These are phyloP conservation scores for Drosophila micromelanica DNA, from an alignment of 1,140 invertebrate genomes.

Conservation along the genomic window DNA sequence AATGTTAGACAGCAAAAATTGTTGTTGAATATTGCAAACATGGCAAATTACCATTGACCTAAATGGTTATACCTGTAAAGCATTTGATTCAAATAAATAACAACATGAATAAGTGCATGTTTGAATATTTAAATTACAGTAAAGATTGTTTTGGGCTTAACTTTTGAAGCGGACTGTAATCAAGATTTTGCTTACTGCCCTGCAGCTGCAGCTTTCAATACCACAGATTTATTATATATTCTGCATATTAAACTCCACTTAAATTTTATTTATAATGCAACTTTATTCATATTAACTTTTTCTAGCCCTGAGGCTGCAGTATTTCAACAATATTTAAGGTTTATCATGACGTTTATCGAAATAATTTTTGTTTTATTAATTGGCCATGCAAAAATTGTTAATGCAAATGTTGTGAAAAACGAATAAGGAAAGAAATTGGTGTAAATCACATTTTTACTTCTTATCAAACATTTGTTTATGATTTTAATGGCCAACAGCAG, in stretches of 20 bases:
- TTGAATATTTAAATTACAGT: not conserved
- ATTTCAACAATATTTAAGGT: constrained; percentile 26
- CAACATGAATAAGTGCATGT: not conserved
- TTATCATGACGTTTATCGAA: not conserved
- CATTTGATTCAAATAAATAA: not conserved
- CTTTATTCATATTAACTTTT: constrained; percentile 18
- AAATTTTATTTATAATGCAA: constrained; percentile 6
- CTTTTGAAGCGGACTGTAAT: not conserved
- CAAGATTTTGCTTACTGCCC: constrained; percentile 6
- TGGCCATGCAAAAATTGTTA: constrained; percentile 3
- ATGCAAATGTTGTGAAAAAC: constrained; percentile 11
- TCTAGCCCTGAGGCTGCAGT: not conserved
- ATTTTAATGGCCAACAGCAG: constrained; percentile 31
- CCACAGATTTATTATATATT: constrained; percentile 26
- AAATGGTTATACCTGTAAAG: not conserved
- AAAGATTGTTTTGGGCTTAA: not conserved
- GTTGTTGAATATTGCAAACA: not conserved
- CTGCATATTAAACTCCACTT: constrained; percentile 8
- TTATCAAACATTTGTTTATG: constrained; percentile 79
- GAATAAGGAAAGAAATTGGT: not conserved
- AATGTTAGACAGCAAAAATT: not conserved
- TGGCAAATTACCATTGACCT: not conserved
- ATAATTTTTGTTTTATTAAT: constrained; percentile 21
- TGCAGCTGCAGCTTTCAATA: constrained; percentile 13
- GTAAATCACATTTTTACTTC: constrained; percentile 48